Evolutionary conservation across 2,113 vertebrate species (phyloP).

Genomic region (Microcebus tavaratra): DNA sequence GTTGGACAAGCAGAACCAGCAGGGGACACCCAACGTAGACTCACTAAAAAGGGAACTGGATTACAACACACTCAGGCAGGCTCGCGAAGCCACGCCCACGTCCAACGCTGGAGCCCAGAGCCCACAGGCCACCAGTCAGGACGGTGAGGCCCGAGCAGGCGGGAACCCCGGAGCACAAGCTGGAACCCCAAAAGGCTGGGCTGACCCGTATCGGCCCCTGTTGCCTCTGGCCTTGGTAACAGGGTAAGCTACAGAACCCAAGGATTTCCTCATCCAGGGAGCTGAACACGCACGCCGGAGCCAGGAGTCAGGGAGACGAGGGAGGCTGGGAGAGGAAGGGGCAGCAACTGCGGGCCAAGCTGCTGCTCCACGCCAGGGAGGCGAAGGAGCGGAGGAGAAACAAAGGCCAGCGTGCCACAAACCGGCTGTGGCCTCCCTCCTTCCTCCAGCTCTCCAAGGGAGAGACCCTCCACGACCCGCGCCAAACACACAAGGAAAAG

Average conservation of each 20-base stretch:
- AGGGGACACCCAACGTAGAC: background rate
- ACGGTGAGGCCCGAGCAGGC: background rate
- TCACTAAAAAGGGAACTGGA: background rate
- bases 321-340: background rate
- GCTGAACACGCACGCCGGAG: background rate
- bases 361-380: background rate
- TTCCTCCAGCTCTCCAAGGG: background rate
- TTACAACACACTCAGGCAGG: background rate
- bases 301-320: background rate
- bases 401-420: too few species aligned
- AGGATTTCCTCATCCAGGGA: background rate
- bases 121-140: background rate
- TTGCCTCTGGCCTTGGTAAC: background rate
- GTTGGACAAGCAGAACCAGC: background rate
- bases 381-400: too few species aligned
- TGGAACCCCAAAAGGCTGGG: background rate
- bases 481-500: background rate
- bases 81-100: background rate
- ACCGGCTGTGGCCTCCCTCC: too few species aligned
- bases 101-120: background rate
- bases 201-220: background rate
- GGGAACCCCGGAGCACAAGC: background rate
- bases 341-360: background rate
- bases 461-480: background rate
- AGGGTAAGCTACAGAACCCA: background rate